These are phyloP conservation scores for Rhombomys opimus DNA, from an alignment of 2,113 vertebrate species.

Conservation along the genomic window DNA sequence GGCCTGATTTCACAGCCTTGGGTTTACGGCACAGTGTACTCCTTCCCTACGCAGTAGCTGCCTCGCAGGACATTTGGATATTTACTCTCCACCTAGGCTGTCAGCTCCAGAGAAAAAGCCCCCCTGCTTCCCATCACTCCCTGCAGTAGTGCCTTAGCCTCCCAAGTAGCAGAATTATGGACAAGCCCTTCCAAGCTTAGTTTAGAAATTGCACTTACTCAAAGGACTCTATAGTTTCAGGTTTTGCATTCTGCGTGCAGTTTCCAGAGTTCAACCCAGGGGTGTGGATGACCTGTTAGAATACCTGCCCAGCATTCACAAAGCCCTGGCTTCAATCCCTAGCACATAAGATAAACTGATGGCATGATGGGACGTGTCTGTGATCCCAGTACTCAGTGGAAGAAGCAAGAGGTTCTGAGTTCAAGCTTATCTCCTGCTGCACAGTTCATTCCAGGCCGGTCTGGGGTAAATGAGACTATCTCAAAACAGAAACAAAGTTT, in stretches of 20 bases:
- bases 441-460: not conserved
- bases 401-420: not conserved
- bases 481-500: not conserved
- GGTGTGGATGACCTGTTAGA: not conserved
- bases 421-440: not conserved
- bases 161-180: not conserved
- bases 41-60: not conserved
- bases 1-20: not conserved
- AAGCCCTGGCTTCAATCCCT: not conserved
- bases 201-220: constrained; percentile 12
- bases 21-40: not conserved
- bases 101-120: not conserved
- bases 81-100: not conserved
- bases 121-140: not conserved
- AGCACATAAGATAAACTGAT: not conserved
- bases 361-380: not conserved
- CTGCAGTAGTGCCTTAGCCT: not conserved
- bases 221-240: not conserved
- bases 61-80: not conserved
- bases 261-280: not conserved
- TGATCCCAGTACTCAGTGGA: not conserved
- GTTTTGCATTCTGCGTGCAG: not conserved
- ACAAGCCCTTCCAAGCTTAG: not conserved
- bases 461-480: not conserved
- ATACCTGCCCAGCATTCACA: not conserved